phyloP scores from a whole-genome alignment of 2,113 vertebrate genomes.

The Pachyramphus minor region DNA sequence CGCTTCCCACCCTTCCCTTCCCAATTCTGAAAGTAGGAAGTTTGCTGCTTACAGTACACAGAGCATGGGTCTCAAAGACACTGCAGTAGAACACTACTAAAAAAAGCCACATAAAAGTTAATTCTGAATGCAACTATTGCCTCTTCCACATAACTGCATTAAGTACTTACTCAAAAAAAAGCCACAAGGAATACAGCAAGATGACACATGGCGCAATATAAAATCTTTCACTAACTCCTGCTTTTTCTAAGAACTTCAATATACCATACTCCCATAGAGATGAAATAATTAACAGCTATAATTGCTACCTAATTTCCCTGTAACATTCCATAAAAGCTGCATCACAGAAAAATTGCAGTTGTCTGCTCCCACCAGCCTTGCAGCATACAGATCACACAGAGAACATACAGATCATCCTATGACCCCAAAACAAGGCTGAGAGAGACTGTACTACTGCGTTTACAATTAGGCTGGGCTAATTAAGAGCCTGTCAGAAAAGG shows the following conservation, averaged over 20 bases:
- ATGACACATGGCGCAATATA: background rate
- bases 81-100: background rate
- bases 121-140: background rate
- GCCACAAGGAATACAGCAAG: background rate
- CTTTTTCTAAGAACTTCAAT: background rate
- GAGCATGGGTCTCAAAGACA: background rate
- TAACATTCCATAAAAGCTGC: background rate
- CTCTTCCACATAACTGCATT: background rate
- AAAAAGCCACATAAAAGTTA: background rate
- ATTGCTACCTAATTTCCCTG: background rate
- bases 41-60: background rate
- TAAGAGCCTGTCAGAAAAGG: background rate
- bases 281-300: background rate
- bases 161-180: background rate
- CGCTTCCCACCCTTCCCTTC: background rate
- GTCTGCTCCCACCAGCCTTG: background rate
- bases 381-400: background rate
- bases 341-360: background rate
- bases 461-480: background rate
- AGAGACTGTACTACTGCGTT: background rate
- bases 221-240: background rate
- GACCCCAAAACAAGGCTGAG: background rate
- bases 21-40: background rate
- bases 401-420: background rate
- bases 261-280: accelerated